Evolutionary conservation across 2,797 vertebrate species (phyloP).

Genomic region (Malurus leucopterus): DNA sequence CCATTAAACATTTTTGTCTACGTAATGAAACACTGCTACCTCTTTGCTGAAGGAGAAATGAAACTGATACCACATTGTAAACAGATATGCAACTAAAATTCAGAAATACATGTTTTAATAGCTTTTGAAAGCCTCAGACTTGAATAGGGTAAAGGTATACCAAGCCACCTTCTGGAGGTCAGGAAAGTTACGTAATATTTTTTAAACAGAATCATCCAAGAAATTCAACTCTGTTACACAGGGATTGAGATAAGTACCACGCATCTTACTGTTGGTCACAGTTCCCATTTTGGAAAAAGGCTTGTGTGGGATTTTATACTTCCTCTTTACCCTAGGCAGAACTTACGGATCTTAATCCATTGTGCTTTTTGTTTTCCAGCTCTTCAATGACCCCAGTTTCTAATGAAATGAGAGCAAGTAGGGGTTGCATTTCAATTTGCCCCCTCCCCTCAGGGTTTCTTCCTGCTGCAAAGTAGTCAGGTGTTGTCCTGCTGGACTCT

Average conservation of each 20-base stretch:
- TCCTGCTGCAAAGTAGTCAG: neutral
- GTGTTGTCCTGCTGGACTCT: fast-evolving
- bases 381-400: neutral
- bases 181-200: neutral
- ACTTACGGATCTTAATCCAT: neutral
- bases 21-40: neutral
- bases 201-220: neutral
- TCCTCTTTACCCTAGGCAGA: neutral
- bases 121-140: neutral
- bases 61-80: neutral
- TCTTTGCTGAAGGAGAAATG: neutral
- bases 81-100: neutral
- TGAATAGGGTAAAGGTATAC: neutral
- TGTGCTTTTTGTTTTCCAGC: neutral
- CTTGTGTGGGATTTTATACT: neutral
- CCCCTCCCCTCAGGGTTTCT: neutral
- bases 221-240: neutral
- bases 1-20: neutral
- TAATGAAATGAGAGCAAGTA: neutral
- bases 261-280: neutral
- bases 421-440: neutral
- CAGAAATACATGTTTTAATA: neutral
- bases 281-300: neutral
- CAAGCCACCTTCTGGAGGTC: neutral
- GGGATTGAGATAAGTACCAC: neutral